These are phyloP conservation scores for Okamejei kenojei DNA, from an alignment of 2,797 vertebrate genomes.

Conservation along the genomic window DNA sequence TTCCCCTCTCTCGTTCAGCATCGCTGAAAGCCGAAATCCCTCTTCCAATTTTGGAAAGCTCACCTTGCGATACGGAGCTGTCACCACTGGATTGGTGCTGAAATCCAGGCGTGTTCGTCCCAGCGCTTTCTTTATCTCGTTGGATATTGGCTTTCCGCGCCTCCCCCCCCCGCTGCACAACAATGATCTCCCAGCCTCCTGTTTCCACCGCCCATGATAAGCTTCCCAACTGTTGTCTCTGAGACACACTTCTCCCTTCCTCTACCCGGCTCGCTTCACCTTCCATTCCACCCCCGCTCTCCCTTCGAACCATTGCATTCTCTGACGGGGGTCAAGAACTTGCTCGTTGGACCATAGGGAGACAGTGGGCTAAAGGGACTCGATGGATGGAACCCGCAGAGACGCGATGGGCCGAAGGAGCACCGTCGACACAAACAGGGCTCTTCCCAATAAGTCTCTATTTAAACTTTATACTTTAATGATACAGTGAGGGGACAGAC, in stretches of 20 bases:
- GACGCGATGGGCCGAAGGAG: background rate
- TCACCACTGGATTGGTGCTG: background rate
- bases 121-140: background rate
- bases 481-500: no score
- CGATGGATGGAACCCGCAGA: background rate
- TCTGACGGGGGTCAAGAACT: no score
- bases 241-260: background rate
- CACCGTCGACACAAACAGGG: background rate
- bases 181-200: background rate
- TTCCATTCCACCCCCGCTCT: background rate
- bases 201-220: background rate
- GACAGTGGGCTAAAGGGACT: background rate
- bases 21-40: background rate
- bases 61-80: background rate
- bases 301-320: background rate
- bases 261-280: background rate
- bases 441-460: no score
- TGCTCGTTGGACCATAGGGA: background rate
- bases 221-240: background rate
- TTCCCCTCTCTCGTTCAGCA: background rate
- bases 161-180: background rate
- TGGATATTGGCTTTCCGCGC: background rate
- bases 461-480: no score
- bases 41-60: background rate
- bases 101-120: background rate